Percentiles rank a stretch among this genome's conserved stretches.
phyloP scores from a whole-genome alignment of 2,888 invertebrate genomes.

The Napeogenes sylphis region DNA sequence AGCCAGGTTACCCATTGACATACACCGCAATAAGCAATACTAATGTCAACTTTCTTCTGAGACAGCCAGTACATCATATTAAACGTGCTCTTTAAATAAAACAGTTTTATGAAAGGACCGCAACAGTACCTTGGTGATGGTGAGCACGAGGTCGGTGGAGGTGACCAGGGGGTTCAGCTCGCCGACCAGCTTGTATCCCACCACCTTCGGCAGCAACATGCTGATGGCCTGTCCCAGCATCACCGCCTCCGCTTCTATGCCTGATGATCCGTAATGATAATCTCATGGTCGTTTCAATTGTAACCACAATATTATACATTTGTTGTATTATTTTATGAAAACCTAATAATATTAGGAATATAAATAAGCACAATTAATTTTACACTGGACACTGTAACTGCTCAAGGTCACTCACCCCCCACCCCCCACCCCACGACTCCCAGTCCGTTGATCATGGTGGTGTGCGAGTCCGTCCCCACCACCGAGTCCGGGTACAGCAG shows the following conservation, averaged over 20 bases:
- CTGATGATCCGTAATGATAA: constrained; percentile 49
- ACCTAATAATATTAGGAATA: too few species aligned
- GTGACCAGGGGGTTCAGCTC: constrained; percentile 89
- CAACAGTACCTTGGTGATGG: constrained; percentile 91
- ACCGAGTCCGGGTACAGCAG: constrained; percentile 92
- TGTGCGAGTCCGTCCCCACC: constrained; percentile 99
- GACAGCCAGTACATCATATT: too few species aligned
- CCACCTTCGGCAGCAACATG: constrained; percentile 96
- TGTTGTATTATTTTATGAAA: too few species aligned
- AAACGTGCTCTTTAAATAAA: too few species aligned
- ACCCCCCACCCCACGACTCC: constrained; percentile 98
- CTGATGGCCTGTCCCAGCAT: constrained; percentile 99
- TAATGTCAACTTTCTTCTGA: too few species aligned
- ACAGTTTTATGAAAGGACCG: too few species aligned
- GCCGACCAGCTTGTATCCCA: constrained; percentile 94
- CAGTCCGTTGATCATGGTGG: constrained; percentile 98
- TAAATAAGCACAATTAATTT: too few species aligned
- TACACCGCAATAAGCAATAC: too few species aligned
- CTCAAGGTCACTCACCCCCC: constrained; percentile 81
- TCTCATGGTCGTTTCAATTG: too few species aligned
- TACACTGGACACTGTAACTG: too few species aligned
- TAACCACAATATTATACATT: too few species aligned
- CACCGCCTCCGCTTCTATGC: constrained; percentile 99
- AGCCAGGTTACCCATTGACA: too few species aligned
- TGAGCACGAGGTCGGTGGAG: constrained; percentile 97